These are phyloP conservation scores for Nyctibius grandis DNA, from an alignment of 2,797 vertebrate genomes.

Conservation along the genomic window DNA sequence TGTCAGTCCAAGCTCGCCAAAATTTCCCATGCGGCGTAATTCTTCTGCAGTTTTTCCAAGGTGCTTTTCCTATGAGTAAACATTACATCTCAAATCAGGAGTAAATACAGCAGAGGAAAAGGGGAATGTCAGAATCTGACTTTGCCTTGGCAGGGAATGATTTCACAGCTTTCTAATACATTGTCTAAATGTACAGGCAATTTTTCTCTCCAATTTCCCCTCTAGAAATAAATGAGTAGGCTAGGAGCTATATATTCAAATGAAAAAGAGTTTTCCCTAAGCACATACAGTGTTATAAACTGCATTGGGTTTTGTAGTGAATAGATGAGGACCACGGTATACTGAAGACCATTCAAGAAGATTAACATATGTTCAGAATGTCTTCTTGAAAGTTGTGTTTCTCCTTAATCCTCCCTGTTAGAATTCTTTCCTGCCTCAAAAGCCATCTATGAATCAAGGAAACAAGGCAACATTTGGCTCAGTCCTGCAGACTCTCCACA, in stretches of 20 bases:
- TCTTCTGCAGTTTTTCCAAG: background rate
- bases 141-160: constrained; percentile 17
- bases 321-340: background rate
- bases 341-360: background rate
- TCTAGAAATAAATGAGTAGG: background rate
- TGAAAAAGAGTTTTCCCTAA: background rate
- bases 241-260: background rate
- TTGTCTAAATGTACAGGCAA: background rate
- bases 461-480: background rate
- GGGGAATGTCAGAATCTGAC: background rate
- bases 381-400: background rate
- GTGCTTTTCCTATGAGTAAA: constrained; percentile 3
- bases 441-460: background rate
- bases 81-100: background rate
- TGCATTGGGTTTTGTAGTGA: background rate
- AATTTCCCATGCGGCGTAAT: background rate
- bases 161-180: constrained; percentile 14
- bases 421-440: background rate
- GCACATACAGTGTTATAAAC: background rate
- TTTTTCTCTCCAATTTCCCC: background rate
- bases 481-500: background rate
- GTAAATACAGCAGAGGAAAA: background rate
- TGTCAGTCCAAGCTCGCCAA: background rate
- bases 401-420: background rate
- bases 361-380: background rate